phyloP scores from a whole-genome alignment of 2,797 vertebrate genomes.

The Rhinichthys osculus region DNA sequence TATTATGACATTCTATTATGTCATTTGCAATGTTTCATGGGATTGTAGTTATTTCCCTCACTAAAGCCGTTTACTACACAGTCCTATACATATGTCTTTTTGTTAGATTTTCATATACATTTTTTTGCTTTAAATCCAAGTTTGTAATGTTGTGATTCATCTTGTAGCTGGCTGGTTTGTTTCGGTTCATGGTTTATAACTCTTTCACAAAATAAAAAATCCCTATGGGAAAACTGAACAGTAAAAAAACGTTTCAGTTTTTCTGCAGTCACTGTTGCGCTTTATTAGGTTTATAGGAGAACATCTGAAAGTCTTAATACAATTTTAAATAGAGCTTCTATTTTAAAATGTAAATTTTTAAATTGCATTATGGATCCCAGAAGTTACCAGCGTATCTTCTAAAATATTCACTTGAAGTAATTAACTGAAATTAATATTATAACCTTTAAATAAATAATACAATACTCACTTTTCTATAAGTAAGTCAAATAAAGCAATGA shows the following conservation, averaged over 20 bases:
- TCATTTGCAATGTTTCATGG: background rate
- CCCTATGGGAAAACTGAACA: background rate
- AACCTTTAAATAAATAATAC: background rate
- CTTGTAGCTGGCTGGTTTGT: background rate
- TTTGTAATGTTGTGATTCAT: background rate
- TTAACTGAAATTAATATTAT: too few relatives aligned
- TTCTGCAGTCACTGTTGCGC: background rate
- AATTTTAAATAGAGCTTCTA: background rate
- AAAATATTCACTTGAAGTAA: too few relatives aligned
- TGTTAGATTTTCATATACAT: background rate
- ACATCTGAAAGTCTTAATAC: background rate
- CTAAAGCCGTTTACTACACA: background rate
- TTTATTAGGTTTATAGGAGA: background rate
- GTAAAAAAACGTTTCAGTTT: too few relatives aligned
- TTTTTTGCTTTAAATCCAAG: background rate
- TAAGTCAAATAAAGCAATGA: background rate
- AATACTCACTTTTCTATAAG: background rate
- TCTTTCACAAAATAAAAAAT: background rate
- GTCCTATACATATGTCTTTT: background rate
- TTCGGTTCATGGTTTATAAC: background rate
- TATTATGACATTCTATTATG: background rate
- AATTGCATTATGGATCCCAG: too few relatives aligned
- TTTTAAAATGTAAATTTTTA: background rate
- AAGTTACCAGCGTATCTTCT: too few relatives aligned
- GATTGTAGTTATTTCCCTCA: background rate